Base-by-base conservation (phyloP, 2,113 vertebrate genomes). In the Burhinus oedicnemus region DNA sequence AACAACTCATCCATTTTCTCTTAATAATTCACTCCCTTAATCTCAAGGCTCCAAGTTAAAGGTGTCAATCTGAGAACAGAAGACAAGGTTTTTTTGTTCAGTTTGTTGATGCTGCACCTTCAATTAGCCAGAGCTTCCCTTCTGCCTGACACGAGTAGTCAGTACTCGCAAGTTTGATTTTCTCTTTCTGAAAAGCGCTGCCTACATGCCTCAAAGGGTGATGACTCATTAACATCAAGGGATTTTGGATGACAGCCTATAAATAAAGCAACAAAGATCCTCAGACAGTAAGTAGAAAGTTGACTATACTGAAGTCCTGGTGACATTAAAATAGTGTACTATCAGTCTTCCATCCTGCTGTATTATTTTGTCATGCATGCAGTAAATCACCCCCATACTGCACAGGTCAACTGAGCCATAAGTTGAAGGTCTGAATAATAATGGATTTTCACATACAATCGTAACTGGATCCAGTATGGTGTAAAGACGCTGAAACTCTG, bases 211-310 rank as follows among this genome's bases (percentile, higher is more conserved):
- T 93, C 89, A 95, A 87, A 81, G 81, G 62, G 51, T 93, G 85
- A 62, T 55, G 58, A 93, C 74, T 97, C 93, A 94, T 96, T 93
- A 95, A 90, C 87, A 80, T 97, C 94, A 96, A 94, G 87, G 89
- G 84, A 95, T 94, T 96, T 93, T 52, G 80, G 86, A 94, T 95
- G 95, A 95, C 92, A 94, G 88, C 77, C 64, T 84, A 94, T 84
- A 95, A 95, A 94, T 89, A 94, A 90, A 96, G 85, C 76, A 95
- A 96, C 83, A 95, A 96, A 93, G 90, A 78, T 60, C 26, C 62
- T 51, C 4, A 89, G 87, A 68, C 26, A n/a, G 9, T 9, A 83
- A 93, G 62, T 38, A 93, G 75, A 74, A 86, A 80, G 66, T 45
- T 62, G 54, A 90, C 42, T 89, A 29, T 8, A 51, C 12, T 87